A percentile compares a stretch with the other conserved stretches of the same genome.
phyloP scores from a whole-genome alignment of 2,113 vertebrate species.

The Prochilodus magdalenae region DNA sequence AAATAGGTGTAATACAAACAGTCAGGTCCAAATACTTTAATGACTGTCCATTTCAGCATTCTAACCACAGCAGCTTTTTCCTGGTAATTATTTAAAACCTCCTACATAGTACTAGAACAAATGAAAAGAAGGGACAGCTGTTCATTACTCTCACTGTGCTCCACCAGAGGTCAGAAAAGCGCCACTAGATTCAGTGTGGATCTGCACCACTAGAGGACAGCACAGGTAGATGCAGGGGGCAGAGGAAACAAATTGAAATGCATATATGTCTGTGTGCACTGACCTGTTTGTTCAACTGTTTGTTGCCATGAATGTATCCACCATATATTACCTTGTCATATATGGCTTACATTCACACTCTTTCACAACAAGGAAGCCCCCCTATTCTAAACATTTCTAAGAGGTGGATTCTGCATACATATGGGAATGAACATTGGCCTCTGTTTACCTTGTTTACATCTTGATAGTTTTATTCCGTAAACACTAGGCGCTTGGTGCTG shows the following conservation, averaged over 20 bases:
- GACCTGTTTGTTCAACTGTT: background rate
- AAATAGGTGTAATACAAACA: no score
- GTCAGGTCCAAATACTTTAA: no score
- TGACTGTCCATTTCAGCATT: no score
- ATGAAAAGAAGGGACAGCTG: no score
- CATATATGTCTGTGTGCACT: background rate
- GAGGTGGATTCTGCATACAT: no score
- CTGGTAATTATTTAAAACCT: no score
- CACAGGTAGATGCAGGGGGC: background rate
- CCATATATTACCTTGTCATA: background rate
- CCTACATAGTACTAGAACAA: background rate
- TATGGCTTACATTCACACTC: no score
- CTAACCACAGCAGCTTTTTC: no score
- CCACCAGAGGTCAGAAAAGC: conserved; percentile 43
- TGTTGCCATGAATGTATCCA: background rate
- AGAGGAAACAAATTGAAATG: background rate
- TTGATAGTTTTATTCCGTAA: background rate
- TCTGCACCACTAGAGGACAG: conserved; percentile 22
- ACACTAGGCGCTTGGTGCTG: conserved; percentile 20
- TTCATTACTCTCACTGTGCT: background rate
- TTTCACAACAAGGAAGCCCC: background rate
- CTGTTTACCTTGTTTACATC: background rate
- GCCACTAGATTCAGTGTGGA: background rate
- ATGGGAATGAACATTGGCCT: no score
- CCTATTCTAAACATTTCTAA: background rate